Percentiles rank a stretch among this genome's conserved stretches.
Conservation (phyloP, 2,113 vertebrate species). For the Malaclemys terrapin region DNA sequence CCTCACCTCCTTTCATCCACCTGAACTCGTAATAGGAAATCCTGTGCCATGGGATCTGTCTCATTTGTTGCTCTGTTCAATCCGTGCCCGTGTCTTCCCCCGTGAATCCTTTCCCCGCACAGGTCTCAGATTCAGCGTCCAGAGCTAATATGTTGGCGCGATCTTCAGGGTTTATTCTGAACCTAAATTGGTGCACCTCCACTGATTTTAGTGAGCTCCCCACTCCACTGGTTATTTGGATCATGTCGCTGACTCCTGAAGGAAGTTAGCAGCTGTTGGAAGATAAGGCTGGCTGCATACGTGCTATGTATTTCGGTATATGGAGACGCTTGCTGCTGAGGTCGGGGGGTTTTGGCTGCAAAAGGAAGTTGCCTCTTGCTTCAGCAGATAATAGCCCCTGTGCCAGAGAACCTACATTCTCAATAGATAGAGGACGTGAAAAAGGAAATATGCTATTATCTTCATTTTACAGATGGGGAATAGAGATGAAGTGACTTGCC, state of each 20-base stretch:
- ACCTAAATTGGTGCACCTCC: neutral
- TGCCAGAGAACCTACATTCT: neutral
- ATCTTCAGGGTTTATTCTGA: neutral
- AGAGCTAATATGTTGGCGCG: neutral
- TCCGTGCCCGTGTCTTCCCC: neutral
- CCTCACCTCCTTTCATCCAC: neutral
- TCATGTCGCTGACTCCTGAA: neutral
- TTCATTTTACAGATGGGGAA: neutral
- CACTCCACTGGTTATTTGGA: neutral
- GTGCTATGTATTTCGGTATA: neutral
- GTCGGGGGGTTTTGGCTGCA: neutral
- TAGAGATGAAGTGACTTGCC: fast-evolving
- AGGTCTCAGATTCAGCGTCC: neutral
- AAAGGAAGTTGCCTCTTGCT: neutral
- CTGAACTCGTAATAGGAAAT: neutral
- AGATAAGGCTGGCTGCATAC: neutral
- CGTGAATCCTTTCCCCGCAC: neutral
- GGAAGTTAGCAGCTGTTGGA: neutral
- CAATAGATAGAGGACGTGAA: neutral
- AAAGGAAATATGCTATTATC: neutral
- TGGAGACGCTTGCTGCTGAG: neutral
- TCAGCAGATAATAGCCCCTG: neutral
- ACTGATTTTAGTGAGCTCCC: neutral
- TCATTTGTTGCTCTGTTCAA: fast-evolving
- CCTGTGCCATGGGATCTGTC: neutral